phyloP scores from a whole-genome alignment of 1,140 invertebrate species.

The Physella acuta region DNA sequence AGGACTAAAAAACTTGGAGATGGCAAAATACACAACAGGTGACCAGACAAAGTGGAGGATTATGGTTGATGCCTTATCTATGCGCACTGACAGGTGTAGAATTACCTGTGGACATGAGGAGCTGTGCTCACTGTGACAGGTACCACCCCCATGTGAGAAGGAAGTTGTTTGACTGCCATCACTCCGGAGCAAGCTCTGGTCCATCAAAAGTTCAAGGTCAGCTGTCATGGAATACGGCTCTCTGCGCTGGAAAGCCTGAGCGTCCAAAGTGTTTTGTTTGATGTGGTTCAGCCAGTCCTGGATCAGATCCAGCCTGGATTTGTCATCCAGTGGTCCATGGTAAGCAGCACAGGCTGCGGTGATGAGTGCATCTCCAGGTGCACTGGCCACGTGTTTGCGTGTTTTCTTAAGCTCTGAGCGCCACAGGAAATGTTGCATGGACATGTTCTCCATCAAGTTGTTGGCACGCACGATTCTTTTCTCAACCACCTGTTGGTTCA shows the following conservation, averaged over 20 bases:
- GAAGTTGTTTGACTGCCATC: conserved; percentile 28
- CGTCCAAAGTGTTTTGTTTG: conserved; percentile 45
- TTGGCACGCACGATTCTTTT: conserved; percentile 49
- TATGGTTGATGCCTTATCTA: not conserved
- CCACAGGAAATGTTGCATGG: conserved; percentile 54
- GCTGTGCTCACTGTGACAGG: conserved; percentile 33
- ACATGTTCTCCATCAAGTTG: conserved; percentile 57
- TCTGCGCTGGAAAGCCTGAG: conserved; percentile 26
- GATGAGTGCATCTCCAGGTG: conserved; percentile 51
- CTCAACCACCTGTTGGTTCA: conserved; percentile 50
- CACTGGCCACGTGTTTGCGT: conserved; percentile 43
- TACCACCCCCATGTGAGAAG: conserved; percentile 20
- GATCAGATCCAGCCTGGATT: conserved; percentile 44
- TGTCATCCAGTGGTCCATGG: conserved; percentile 53
- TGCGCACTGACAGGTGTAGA: not conserved
- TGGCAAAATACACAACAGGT: not conserved
- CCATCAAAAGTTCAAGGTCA: conserved; percentile 31
- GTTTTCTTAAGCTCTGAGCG: conserved; percentile 49
- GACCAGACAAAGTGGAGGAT: too few relatives aligned
- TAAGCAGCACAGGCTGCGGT: conserved; percentile 56
- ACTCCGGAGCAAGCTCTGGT: conserved; percentile 35
- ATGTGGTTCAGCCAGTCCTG: conserved; percentile 46
- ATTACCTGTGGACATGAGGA: conserved; percentile 24
- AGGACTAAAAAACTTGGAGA: too few relatives aligned
- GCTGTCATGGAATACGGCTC: conserved; percentile 32